Evolutionary conservation across 2,113 vertebrate genomes (phyloP).

Genomic region (Lasiurus borealis): DNA sequence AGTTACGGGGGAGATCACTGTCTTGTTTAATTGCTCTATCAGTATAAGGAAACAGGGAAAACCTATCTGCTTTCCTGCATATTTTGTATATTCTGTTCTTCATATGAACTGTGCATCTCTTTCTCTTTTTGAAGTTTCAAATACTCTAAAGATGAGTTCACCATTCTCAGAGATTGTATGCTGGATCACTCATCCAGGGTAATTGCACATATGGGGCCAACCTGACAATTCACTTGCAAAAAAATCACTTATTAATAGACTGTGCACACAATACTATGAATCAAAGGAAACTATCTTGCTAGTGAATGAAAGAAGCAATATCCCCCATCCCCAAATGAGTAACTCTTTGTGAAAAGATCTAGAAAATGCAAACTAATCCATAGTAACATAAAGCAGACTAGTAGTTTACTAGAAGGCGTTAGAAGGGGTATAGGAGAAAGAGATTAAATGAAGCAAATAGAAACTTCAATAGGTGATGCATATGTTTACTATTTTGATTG

Average conservation of each 20-base stretch:
- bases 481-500: neutral
- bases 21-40: neutral
- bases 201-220: neutral
- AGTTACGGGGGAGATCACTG: neutral
- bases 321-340: neutral
- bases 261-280: neutral
- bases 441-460: neutral
- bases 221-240: neutral
- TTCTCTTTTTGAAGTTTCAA: neutral
- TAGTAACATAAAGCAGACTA: neutral
- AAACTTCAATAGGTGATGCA: neutral
- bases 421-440: too few relatives aligned
- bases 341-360: neutral
- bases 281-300: neutral
- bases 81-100: neutral
- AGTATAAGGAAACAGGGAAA: neutral
- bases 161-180: neutral
- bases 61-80: neutral
- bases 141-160: neutral
- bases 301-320: neutral
- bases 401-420: neutral
- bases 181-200: neutral
- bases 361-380: neutral
- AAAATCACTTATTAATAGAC: neutral
- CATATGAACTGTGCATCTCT: neutral